Evolutionary conservation across 2,113 vertebrate species (phyloP).

Genomic region (Drymodes brunneopygia): DNA sequence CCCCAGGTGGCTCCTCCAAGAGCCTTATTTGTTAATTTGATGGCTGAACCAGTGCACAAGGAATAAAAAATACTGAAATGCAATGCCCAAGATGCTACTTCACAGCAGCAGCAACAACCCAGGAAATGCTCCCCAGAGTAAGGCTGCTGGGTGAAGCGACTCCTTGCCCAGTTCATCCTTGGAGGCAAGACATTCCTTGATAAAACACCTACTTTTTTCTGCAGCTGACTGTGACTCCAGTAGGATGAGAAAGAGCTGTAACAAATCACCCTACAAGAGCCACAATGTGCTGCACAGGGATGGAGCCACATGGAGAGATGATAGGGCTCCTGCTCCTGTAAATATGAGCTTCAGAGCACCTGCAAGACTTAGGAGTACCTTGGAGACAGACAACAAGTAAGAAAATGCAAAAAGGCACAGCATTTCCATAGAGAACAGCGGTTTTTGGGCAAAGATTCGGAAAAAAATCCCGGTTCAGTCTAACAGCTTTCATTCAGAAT

Average conservation of each 20-base stretch:
- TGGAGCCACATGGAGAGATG: not conserved
- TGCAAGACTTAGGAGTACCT: not conserved
- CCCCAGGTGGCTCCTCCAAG: conserved; percentile 27
- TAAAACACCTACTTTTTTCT: not conserved
- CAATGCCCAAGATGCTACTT: not conserved
- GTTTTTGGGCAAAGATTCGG: not conserved
- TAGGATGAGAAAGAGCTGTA: not conserved
- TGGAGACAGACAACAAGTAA: not conserved
- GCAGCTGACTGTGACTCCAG: not conserved
- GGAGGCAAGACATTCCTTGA: not conserved
- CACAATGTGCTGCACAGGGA: not conserved
- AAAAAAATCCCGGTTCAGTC: not conserved
- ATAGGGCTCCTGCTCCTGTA: not conserved
- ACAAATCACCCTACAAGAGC: not conserved
- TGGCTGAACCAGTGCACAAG: not conserved
- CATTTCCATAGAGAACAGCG: not conserved
- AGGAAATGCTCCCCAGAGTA: not conserved
- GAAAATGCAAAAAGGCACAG: not conserved
- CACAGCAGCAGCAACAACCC: not conserved
- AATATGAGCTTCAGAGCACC: not conserved
- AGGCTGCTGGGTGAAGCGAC: not conserved
- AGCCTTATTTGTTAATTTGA: conserved; percentile 37
- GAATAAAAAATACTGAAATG: not conserved
- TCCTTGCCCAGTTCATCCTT: not conserved
- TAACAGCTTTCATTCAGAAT: not conserved